phyloP scores from a whole-genome alignment of 2,797 vertebrate genomes.

The Acanthiza pusilla region DNA sequence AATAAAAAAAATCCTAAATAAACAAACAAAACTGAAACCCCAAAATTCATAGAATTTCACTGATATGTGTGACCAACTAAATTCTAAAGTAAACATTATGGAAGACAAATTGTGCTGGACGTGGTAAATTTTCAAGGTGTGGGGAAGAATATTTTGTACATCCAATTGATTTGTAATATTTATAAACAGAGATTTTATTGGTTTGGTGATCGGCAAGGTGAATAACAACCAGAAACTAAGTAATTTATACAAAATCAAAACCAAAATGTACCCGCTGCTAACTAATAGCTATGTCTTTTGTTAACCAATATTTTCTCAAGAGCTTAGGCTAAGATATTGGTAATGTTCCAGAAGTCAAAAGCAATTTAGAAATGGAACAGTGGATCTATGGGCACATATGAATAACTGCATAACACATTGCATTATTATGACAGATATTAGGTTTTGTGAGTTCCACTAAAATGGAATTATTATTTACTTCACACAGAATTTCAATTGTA shows the following conservation, averaged over 20 bases:
- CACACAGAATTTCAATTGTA: neutral
- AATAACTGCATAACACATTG: neutral
- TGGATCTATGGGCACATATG: neutral
- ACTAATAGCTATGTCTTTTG: slow-evolving; percentile 47
- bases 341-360: neutral
- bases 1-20: neutral
- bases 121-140: neutral
- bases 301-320: neutral
- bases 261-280: slow-evolving; percentile 2
- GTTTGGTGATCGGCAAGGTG: slow-evolving; percentile 48
- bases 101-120: neutral
- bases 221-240: slow-evolving; percentile 47
- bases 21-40: neutral
- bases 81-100: neutral
- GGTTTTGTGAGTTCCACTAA: neutral
- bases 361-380: neutral
- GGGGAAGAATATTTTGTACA: neutral
- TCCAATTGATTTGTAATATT: slow-evolving; percentile 61
- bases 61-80: neutral
- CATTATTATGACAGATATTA: neutral
- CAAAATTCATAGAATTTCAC: neutral
- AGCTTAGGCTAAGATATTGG: neutral
- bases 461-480: neutral
- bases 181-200: slow-evolving; percentile 71
- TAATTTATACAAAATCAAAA: slow-evolving; percentile 62